Evolutionary conservation across 2,888 invertebrate species (phyloP).

Genomic region (Troides aeacus): DNA sequence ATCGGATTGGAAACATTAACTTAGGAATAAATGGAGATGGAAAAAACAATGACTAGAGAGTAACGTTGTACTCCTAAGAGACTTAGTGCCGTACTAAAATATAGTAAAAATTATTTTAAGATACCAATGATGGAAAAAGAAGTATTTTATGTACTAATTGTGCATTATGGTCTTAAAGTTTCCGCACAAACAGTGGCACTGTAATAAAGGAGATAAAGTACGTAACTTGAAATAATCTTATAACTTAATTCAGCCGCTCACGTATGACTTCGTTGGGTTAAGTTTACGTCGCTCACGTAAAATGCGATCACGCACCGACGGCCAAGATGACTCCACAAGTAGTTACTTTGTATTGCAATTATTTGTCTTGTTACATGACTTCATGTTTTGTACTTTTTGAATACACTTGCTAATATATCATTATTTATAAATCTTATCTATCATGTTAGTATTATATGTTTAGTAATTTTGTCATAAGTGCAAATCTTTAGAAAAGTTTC

Average conservation of each 20-base stretch:
- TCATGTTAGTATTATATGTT: neutral
- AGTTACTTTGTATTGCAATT: constrained; percentile 52
- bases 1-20: no score
- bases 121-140: neutral
- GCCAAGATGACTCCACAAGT: constrained; percentile 49
- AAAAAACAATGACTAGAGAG: no score
- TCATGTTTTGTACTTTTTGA: constrained; percentile 2
- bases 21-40: no score
- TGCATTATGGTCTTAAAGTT: neutral
- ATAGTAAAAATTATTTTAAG: no score
- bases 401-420: neutral
- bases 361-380: constrained; percentile 23
- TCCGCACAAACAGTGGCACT: constrained; percentile 1
- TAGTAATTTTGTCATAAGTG: neutral
- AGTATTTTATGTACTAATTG: neutral
- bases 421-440: neutral
- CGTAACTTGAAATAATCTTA: constrained; percentile 26
- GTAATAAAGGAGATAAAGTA: constrained; percentile 7
- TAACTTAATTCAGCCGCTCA: constrained; percentile 34
- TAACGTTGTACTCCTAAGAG: no score
- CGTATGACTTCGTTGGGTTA: constrained; percentile 45
- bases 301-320: constrained; percentile 61
- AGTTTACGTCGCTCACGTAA: constrained; percentile 61
- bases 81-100: no score
- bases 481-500: no score